Evolutionary conservation across 2,797 vertebrate genomes (phyloP).

Genomic region (Rhinella marina): DNA sequence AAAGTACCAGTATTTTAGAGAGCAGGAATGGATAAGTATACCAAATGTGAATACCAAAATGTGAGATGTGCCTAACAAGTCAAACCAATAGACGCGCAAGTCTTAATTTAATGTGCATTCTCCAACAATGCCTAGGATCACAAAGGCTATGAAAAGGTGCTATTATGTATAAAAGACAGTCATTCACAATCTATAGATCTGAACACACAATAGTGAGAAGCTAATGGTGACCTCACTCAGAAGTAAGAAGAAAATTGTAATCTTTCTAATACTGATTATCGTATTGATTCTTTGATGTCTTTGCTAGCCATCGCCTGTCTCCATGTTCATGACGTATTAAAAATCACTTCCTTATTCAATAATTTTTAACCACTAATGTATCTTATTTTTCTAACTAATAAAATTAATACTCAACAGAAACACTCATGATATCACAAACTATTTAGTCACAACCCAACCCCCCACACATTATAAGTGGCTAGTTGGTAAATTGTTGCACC

Average conservation of each 20-base stretch:
- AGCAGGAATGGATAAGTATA: no score
- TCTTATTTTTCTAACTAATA: no score
- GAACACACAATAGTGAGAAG: not conserved
- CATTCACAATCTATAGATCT: not conserved
- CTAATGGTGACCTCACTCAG: not conserved
- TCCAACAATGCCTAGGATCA: not conserved
- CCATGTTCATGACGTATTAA: slow-evolving; percentile 2
- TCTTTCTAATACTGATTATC: slow-evolving; percentile 10
- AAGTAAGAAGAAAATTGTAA: slow-evolving; percentile 3
- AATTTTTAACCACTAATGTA: not conserved
- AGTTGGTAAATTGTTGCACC: no score
- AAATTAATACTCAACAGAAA: no score
- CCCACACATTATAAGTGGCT: no score
- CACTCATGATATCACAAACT: no score
- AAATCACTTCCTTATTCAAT: not conserved
- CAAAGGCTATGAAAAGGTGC: no score
- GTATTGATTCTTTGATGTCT: slow-evolving; percentile 40
- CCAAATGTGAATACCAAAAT: no score
- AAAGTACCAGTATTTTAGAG: no score
- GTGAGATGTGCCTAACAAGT: no score
- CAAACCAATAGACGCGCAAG: no score
- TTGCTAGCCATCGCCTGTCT: slow-evolving; percentile 7
- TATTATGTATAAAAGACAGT: not conserved
- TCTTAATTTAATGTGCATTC: not conserved
- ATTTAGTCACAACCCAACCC: no score